Base-by-base conservation (phyloP, 1,140 invertebrate genomes). In the Drosophila suzukii region DNA sequence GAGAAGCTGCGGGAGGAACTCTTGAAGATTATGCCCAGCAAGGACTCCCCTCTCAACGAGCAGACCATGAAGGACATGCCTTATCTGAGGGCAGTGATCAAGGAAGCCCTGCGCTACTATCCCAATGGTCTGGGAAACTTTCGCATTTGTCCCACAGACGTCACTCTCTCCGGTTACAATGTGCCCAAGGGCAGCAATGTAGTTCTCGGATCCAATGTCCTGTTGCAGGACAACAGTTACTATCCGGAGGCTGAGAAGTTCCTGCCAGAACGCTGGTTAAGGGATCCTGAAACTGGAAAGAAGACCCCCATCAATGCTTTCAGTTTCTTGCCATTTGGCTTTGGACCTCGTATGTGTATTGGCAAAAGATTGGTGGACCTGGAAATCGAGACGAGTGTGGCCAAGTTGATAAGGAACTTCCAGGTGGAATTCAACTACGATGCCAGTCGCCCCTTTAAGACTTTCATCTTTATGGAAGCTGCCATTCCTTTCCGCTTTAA, bases 111-210 rank as follows among this genome's bases (percentile, higher is more conserved):
- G 20, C 93, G 96, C 91, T 94, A 97, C 91, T 96, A 96, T 93
- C 97, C 97, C 27, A 96, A 97, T 11, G 96, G 97, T 6, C 94
- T 97, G 59, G 97, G 97, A 32, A 96, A 97, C 79, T 95, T 96
- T 12, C 93, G 97, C 53, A 95, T 95, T 61, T 94, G 96, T 47
- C 95, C 95, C 47, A 94, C 94, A 32, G 95, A 98, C 76, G 94
- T 96, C 0, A 93, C 95, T 4, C 94, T 98, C 36, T 94, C 94
- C 32, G 97, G 96, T 43, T 98, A 97, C 79, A 93, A 94, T 63
- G 95, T 98, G 68, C 97, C 97, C 17, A 96, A 97, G 93, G 96
- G 96, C 73, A 80, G 66, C 4, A 51, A 61, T 6, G 46, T 90
- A 11, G 11, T 74, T 2, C 11, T 85, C 0, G 71, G 27, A 3